These are phyloP conservation scores for Dissostichus mawsoni DNA, from an alignment of 2,113 vertebrate genomes.

Conservation along the genomic window DNA sequence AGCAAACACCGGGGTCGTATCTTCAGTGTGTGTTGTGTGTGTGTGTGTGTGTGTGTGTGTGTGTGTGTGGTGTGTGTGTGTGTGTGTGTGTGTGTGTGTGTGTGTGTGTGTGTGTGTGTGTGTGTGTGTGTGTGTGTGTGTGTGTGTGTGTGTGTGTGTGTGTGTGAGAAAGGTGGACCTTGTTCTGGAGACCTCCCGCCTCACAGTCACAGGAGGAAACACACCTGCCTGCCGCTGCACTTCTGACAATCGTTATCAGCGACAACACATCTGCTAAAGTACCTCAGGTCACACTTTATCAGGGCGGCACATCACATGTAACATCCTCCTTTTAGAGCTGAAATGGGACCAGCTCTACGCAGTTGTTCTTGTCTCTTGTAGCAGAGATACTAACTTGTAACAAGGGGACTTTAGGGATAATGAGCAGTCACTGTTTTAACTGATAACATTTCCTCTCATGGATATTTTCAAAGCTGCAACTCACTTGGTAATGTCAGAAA, in stretches of 20 bases:
- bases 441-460: slow-evolving; percentile 22
- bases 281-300: slow-evolving; percentile 21
- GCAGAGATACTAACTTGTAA: slow-evolving; percentile 1
- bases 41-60: background rate
- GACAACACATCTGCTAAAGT: slow-evolving; percentile 24
- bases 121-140: too few species aligned
- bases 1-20: slow-evolving; percentile 12
- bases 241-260: slow-evolving; percentile 36
- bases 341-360: background rate
- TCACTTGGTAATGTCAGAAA: too few species aligned
- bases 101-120: too few species aligned
- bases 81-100: too few species aligned
- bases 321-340: background rate
- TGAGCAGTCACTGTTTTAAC: background rate
- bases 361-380: background rate
- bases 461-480: slow-evolving; percentile 1
- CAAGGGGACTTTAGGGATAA: background rate
- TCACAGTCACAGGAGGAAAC: slow-evolving; percentile 6
- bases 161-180: background rate
- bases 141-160: background rate
- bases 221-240: slow-evolving; percentile 21
- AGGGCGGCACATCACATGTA: background rate
- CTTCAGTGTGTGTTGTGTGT: background rate
- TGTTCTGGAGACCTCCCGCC: background rate
- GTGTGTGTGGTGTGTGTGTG: too few species aligned